Evolutionary conservation across 2,888 invertebrate genomes (phyloP), one percentile per base, ranked within the genome.

Genomic region (Orgyia antiqua): DNA sequence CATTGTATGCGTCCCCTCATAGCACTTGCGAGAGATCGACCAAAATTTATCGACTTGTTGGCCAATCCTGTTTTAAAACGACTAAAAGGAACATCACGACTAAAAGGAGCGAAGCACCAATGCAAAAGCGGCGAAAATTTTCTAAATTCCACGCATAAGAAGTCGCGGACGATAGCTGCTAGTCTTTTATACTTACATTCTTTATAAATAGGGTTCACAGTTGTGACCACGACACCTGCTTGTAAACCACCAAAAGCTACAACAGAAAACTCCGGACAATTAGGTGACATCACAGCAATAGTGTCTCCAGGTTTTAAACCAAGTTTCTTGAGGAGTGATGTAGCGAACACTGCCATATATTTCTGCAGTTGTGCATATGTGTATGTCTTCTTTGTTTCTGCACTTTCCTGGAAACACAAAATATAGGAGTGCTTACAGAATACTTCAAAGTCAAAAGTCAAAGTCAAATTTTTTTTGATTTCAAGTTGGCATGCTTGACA

Each of bases 141-240:
- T n/a, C n/a, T n/a, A n/a, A n/a, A n/a, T n/a, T n/a, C n/a, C n/a
- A n/a, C n/a, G n/a, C n/a, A n/a, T n/a, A n/a, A n/a, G n/a, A n/a
- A n/a, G n/a, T n/a, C n/a, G n/a, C n/a, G n/a, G n/a, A n/a, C n/a
- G n/a, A n/a, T n/a, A n/a, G n/a, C n/a, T n/a, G n/a, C n/a, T n/a
- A n/a, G n/a, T n/a, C n/a, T n/a, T n/a, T n/a, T n/a, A 25, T 1
- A 9, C 78, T 78, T 58, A 89, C 89, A 77, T 46, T 89, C 83
- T 42, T 92, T 94, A 56, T 94, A 94, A 47, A 89, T 73, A 12
- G 94, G 93, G 77, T 94, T 94, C n/a, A 93, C 78, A 1, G 94
- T 91, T 0, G 94, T 93, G 10, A 91, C 79, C 4, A 89, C 61
- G 11, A 93, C 75, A 1, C 92, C 93, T 18, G 93, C 93, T 54